Evolutionary conservation across 2,113 vertebrate species (phyloP), one percentile per base, ranked within the genome.

Genomic region (Xerus inauris): DNA sequence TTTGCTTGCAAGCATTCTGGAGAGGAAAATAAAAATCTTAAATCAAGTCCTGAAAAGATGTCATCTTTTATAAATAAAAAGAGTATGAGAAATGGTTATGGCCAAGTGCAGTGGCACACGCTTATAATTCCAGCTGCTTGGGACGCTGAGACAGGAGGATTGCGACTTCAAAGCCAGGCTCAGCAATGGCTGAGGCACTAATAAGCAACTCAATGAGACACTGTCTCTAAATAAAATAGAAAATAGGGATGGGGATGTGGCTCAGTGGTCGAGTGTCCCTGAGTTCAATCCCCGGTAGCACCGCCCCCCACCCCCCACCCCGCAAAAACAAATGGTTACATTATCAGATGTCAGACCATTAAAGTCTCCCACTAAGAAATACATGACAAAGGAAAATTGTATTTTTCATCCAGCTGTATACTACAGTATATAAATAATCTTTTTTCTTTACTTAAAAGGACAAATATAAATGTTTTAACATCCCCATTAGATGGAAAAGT

Each of bases 1-100:
- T 92, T 96, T 81, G 35, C 76, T 96, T 96, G 73, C 35, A 96
- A 96, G 6, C 51, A 97, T 77, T 95, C 57, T 79, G 65, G 20
- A 87, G 35, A 91, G 26, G 47, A 16, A 84, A 57, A 88, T 87
- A 81, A 54, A 22, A 93, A 47, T 72, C 20, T 65, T 87, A 95
- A 93, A 91, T 93, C 47, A 59, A 69, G 30, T 83, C 5, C 17
- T 94, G 67, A 87, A 83, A 89, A 87, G 35, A n/a, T 65, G 73
- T 10, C 51, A 69, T 14, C n/a, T 92, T 93, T 91, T 72, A 89
- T 75, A 97, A 91, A 38, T 59, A 65, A 77, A 17, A 73, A 87
- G 17, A 57, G 28, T 79, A 57, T 89, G 85, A 92, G 1, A 40
- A 85, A 97, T 62, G 20, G 28, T 32, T 77, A 92, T n/a, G n/a